Conservation (phyloP, 2,888 invertebrate species). For the Hanleya hanleyi region DNA sequence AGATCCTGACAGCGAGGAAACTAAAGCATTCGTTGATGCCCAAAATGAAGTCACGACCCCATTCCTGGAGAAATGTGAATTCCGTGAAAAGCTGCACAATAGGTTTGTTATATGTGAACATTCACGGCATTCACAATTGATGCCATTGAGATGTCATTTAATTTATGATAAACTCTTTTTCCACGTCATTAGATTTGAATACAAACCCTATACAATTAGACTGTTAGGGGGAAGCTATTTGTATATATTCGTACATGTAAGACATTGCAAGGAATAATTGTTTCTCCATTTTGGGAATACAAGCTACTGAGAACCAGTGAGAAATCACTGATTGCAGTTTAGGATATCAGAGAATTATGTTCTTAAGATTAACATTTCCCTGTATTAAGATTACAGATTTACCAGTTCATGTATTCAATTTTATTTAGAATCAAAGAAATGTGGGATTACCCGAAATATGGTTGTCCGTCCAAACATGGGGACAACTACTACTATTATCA, state of each 20-base stretch:
- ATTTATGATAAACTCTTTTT: neutral
- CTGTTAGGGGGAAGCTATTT: neutral
- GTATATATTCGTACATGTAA: too few relatives aligned
- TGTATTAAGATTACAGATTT: too few relatives aligned
- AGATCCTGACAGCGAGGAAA: conserved; percentile 94
- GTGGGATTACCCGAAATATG: conserved; percentile 98
- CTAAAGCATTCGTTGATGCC: conserved; percentile 89
- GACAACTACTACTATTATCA: conserved; percentile 91
- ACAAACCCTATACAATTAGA: too few relatives aligned
- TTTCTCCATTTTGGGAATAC: too few relatives aligned
- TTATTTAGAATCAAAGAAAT: conserved; percentile 86
- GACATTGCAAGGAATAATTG: too few relatives aligned
- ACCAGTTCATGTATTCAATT: too few relatives aligned
- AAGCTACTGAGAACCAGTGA: too few relatives aligned
- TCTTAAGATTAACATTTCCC: too few relatives aligned
- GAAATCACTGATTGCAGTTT: too few relatives aligned
- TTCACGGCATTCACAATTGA: too few relatives aligned
- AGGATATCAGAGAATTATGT: too few relatives aligned
- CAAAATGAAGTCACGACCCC: conserved; percentile 93
- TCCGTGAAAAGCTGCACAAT: conserved; percentile 82
- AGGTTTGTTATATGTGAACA: conserved; percentile 74
- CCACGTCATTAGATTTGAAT: too few relatives aligned
- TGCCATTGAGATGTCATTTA: neutral
- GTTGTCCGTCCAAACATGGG: conserved; percentile 88
- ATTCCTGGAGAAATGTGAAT: conserved; percentile 84